A percentile compares a stretch with the other conserved stretches of the same genome.
These are phyloP conservation scores for Cryptus viduatorius DNA, from an alignment of 2,888 invertebrate genomes.

Conservation along the genomic window DNA sequence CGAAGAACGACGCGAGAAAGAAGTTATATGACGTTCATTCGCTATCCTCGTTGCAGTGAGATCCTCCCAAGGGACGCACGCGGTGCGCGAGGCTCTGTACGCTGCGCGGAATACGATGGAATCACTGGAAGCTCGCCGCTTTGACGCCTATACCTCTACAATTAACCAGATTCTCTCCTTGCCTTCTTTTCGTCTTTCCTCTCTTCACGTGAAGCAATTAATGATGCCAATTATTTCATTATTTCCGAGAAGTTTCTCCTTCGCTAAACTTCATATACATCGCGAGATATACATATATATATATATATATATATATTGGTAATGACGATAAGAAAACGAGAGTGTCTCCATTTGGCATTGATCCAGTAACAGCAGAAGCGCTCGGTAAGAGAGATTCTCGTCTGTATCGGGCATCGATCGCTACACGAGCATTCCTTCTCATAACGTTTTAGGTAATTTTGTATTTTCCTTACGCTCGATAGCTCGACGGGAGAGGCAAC, in stretches of 20 bases:
- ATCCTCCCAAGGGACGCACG: constrained; percentile 25
- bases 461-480: too few relatives aligned
- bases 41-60: constrained; percentile 11
- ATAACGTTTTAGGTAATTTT: not conserved
- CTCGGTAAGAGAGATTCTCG: constrained; percentile 5
- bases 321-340: constrained; percentile 53
- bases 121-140: constrained; percentile 47
- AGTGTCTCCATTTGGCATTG: constrained; percentile 64
- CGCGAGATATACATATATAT: constrained; percentile 30
- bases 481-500: too few relatives aligned
- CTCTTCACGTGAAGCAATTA: constrained; percentile 46
- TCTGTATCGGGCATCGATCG: constrained; percentile 43
- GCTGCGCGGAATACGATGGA: constrained; percentile 11
- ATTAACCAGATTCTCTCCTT: constrained; percentile 30
- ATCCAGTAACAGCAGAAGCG: not conserved
- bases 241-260: constrained; percentile 58
- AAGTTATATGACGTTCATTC: constrained; percentile 24
- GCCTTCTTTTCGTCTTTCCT: constrained; percentile 29
- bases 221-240: constrained; percentile 66
- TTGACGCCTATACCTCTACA: constrained; percentile 37
- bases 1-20: not conserved
- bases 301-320: constrained; percentile 24
- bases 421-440: constrained; percentile 35
- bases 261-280: constrained; percentile 10
- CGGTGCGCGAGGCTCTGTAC: not conserved